phyloP scores from a whole-genome alignment of 2,888 invertebrate genomes.

The Panorpa germanica region DNA sequence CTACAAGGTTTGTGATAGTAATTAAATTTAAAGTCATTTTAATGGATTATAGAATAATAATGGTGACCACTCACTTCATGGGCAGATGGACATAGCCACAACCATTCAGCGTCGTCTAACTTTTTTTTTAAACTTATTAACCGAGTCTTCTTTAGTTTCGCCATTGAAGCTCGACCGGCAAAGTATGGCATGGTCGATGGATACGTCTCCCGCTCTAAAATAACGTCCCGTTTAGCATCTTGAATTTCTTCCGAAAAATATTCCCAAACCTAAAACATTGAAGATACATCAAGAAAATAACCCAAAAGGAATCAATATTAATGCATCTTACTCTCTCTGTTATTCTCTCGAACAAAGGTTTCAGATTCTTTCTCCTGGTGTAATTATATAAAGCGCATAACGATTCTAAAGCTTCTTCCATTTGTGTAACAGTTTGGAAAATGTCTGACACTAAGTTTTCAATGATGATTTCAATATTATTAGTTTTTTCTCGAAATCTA shows the following conservation, averaged over 20 bases:
- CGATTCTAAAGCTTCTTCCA: conserved; percentile 63
- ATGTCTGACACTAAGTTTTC: conserved; percentile 65
- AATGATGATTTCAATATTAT: no score
- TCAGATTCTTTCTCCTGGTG: conserved; percentile 51
- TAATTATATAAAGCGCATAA: conserved; percentile 62
- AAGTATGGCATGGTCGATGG: conserved; percentile 49
- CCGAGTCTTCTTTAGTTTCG: conserved; percentile 44
- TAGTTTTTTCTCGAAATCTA: no score
- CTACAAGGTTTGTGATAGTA: no score
- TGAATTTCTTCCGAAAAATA: conserved; percentile 61
- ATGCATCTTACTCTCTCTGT: no score
- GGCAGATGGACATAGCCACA: conserved; percentile 53
- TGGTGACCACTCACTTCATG: conserved; percentile 52
- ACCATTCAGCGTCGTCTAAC: conserved; percentile 56
- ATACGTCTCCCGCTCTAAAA: conserved; percentile 35
- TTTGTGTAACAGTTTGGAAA: conserved; percentile 59
- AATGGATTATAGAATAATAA: no score
- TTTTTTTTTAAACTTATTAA: conserved; percentile 39
- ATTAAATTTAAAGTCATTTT: no score
- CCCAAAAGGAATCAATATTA: no score
- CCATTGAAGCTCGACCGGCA: conserved; percentile 49
- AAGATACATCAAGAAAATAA: no score
- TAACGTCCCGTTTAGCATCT: conserved; percentile 47
- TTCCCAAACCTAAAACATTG: conserved; percentile 37
- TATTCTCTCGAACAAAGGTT: conserved; percentile 31